Conservation (phyloP, 1,140 invertebrate genomes). For the Chionoecetes opilio region DNA sequence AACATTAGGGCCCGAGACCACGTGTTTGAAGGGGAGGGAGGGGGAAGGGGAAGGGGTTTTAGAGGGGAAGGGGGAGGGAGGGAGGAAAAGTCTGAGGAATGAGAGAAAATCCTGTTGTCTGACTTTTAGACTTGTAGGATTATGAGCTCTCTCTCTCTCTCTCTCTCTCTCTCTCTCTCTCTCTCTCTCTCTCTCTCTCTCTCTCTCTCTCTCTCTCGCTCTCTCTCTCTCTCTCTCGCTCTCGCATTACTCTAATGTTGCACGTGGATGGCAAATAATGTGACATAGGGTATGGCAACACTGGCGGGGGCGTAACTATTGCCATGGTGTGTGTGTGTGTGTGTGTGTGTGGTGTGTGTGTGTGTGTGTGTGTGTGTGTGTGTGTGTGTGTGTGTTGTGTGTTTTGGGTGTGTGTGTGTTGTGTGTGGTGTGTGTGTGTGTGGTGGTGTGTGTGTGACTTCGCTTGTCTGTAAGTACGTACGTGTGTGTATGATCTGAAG, state of each 20-base stretch:
- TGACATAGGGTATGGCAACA: background rate
- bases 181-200: background rate
- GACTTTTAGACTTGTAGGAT: background rate
- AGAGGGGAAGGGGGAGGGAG: background rate
- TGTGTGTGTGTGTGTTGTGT: constrained; percentile 43
- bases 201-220: background rate
- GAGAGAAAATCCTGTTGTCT: constrained; percentile 8
- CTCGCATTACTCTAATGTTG: no score
- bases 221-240: background rate
- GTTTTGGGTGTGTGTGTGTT: constrained; percentile 42
- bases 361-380: background rate
- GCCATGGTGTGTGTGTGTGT: constrained; percentile 13
- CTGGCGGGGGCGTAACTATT: background rate
- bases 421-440: background rate
- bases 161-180: constrained; percentile 27
- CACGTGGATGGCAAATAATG: background rate
- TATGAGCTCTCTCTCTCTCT: background rate
- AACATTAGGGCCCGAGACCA: background rate
- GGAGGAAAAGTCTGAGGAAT: background rate
- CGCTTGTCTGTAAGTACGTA: background rate
- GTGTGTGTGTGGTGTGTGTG: constrained; percentile 30
- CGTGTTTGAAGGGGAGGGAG: background rate
- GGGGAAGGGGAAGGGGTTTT: background rate
- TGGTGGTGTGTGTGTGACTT: background rate
- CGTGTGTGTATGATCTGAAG: constrained; percentile 33